Conservation (phyloP, 2,888 invertebrate species). For the Alviniconcha strummeri region DNA sequence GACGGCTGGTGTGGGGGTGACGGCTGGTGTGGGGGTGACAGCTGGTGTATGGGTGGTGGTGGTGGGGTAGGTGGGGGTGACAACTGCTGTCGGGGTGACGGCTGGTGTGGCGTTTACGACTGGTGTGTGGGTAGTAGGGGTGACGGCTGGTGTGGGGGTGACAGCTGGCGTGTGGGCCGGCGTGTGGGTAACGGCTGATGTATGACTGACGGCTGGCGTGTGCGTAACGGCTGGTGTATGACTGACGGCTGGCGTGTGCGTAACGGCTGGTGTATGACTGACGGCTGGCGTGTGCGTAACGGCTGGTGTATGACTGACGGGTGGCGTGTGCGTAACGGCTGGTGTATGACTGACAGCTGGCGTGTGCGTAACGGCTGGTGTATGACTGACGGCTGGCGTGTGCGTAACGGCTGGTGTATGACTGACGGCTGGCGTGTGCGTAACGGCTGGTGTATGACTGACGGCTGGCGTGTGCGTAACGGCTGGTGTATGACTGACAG, state of each 20-base stretch:
- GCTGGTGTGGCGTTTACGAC: background rate
- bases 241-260: too few species aligned
- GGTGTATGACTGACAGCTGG: too few species aligned
- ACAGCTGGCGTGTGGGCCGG: too few species aligned
- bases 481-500: background rate
- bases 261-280: too few species aligned
- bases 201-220: background rate
- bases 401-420: background rate
- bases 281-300: background rate
- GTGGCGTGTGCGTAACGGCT: too few species aligned
- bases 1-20: too few species aligned
- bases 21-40: background rate
- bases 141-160: too few species aligned
- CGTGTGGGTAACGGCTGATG: background rate
- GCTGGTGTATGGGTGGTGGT: background rate
- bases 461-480: too few species aligned
- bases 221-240: too few species aligned
- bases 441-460: too few species aligned
- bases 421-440: background rate
- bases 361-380: background rate
- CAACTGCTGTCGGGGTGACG: background rate
- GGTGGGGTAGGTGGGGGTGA: too few species aligned
- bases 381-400: background rate
- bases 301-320: background rate
- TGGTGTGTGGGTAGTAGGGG: background rate